Conservation (phyloP, 1,140 invertebrate species). For the Dreissena rostriformis region DNA sequence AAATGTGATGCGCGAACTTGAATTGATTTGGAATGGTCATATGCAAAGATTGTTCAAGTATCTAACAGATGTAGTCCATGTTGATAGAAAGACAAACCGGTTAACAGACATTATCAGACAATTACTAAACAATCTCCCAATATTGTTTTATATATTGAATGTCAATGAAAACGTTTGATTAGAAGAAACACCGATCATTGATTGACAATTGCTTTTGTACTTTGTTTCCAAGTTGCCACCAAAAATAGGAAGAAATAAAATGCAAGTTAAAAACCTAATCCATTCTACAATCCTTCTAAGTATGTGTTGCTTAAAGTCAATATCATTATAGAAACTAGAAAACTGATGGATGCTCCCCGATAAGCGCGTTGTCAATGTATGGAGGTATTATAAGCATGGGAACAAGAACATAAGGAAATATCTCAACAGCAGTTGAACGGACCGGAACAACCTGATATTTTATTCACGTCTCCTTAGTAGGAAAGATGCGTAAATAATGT, state of each 20-base stretch:
- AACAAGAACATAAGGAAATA: too few relatives aligned
- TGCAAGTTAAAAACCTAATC: neutral
- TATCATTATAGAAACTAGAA: too few relatives aligned
- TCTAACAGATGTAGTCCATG: too few relatives aligned
- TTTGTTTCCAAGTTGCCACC: neutral
- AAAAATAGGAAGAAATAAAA: neutral
- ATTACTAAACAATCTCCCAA: neutral
- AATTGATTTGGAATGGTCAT: neutral
- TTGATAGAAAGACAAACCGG: neutral
- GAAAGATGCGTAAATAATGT: too few relatives aligned
- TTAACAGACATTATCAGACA: neutral
- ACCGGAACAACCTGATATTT: too few relatives aligned
- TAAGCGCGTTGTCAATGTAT: too few relatives aligned
- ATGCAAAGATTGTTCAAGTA: constrained; percentile 1
- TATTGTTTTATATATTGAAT: neutral
- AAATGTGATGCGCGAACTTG: neutral
- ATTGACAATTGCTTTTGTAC: neutral
- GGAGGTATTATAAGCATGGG: too few relatives aligned
- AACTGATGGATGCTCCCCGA: too few relatives aligned
- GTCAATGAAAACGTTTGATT: neutral
- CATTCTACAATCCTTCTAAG: too few relatives aligned
- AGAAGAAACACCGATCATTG: neutral
- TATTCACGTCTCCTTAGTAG: too few relatives aligned
- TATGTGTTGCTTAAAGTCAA: too few relatives aligned
- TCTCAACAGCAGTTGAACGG: too few relatives aligned